A percentile compares a stretch with the other conserved stretches of the same genome.
These are phyloP conservation scores for Ommatoiulus sabulosus DNA, from an alignment of 2,888 invertebrate genomes.

Conservation along the genomic window DNA sequence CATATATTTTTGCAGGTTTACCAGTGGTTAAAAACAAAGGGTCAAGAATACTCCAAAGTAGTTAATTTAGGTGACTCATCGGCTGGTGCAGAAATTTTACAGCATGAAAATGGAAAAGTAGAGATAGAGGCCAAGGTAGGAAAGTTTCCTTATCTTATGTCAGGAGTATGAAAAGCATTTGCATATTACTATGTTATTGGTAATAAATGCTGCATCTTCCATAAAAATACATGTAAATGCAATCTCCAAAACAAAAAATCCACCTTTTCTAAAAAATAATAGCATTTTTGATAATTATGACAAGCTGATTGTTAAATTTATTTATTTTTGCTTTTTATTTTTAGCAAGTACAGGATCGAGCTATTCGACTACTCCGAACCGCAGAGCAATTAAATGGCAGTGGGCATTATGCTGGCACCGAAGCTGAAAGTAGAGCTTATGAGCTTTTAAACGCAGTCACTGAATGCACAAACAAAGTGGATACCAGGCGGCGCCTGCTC, in stretches of 20 bases:
- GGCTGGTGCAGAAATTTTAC: conserved; percentile 75
- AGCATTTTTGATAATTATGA: too few relatives aligned
- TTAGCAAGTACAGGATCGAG: conserved; percentile 75
- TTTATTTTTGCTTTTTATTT: background rate
- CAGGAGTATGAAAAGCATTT: too few relatives aligned
- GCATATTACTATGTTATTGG: background rate
- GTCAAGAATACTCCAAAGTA: conserved; percentile 70
- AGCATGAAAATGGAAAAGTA: conserved; percentile 78
- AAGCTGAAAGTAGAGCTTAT: conserved; percentile 74
- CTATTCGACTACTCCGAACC: conserved; percentile 80
- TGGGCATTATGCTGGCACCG: conserved; percentile 78
- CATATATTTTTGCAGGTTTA: conserved; percentile 70
- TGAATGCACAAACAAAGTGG: conserved; percentile 79
- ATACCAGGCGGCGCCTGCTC: conserved; percentile 77
- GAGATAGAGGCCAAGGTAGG: conserved; percentile 78
- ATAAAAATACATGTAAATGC: background rate
- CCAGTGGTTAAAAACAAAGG: conserved; percentile 72
- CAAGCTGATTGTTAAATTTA: too few relatives aligned
- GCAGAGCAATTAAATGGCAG: conserved; percentile 80
- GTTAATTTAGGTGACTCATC: conserved; percentile 80
- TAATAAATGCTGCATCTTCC: background rate
- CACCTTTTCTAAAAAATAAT: too few relatives aligned
- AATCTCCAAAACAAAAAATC: too few relatives aligned
- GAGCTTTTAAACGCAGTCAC: conserved; percentile 76
- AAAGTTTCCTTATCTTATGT: background rate